Evolutionary conservation across 2,888 invertebrate species (phyloP).

Genomic region (Metopia argyrocephala): DNA sequence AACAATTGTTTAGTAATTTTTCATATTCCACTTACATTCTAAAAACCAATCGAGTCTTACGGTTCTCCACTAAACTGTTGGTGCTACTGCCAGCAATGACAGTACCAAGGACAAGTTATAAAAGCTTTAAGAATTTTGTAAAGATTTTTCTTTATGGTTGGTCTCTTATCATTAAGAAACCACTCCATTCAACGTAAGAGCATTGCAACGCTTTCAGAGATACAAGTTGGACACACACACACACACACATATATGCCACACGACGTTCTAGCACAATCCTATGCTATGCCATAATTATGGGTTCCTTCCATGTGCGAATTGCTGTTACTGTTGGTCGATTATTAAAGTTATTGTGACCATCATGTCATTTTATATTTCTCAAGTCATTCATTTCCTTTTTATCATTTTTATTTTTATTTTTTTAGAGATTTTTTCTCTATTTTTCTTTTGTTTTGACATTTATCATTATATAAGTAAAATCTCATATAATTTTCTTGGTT

Average conservation of each 20-base stretch:
- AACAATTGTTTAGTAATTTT: slow-evolving; percentile 62
- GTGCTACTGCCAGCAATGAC: slow-evolving; percentile 29
- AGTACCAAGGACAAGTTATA: background rate
- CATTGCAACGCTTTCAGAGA: background rate
- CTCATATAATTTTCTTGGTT: background rate
- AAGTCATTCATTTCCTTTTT: slow-evolving; percentile 46
- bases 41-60: background rate
- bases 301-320: slow-evolving; percentile 23
- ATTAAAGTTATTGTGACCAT: slow-evolving; percentile 50
- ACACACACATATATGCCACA: background rate
- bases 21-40: slow-evolving; percentile 39
- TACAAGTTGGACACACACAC: slow-evolving; percentile 4
- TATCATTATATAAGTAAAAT: slow-evolving; percentile 42
- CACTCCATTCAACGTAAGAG: slow-evolving; percentile 31
- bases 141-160: slow-evolving; percentile 50
- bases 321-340: slow-evolving; percentile 19
- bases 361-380: slow-evolving; percentile 53
- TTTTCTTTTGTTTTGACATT: slow-evolving; percentile 41
- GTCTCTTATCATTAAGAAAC: slow-evolving; percentile 49
- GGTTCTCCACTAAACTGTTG: slow-evolving; percentile 17
- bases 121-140: slow-evolving; percentile 51
- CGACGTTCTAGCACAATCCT: no score
- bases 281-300: background rate
- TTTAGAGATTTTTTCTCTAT: background rate
- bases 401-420: background rate